phyloP scores from a whole-genome alignment of 2,888 invertebrate genomes.

The Eupelmus urozonus region DNA sequence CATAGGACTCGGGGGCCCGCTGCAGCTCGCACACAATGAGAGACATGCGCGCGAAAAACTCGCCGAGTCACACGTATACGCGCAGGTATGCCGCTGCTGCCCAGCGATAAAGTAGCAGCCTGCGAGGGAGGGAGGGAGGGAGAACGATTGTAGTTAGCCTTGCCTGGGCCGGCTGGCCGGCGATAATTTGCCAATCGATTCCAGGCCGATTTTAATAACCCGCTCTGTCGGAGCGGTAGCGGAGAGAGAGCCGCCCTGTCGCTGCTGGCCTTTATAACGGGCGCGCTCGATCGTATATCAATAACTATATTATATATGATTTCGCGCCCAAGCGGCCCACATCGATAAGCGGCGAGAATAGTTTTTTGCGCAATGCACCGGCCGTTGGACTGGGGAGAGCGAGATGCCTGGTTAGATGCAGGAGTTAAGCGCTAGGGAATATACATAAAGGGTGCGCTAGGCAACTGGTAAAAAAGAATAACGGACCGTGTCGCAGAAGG shows the following conservation, averaged over 20 bases:
- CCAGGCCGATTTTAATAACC: conserved; percentile 58
- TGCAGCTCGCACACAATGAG: neutral
- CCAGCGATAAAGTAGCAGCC: conserved; percentile 38
- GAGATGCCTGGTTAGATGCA: conserved; percentile 1
- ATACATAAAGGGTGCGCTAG: too few relatives aligned
- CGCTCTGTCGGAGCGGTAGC: neutral
- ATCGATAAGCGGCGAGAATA: conserved; percentile 47
- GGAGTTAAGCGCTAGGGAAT: neutral
- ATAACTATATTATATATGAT: conserved; percentile 56
- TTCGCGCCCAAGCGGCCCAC: conserved; percentile 11
- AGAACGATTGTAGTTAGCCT: conserved; percentile 59
- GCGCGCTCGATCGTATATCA: conserved; percentile 52
- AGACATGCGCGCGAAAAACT: neutral
- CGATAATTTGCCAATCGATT: conserved; percentile 58
- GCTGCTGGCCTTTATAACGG: conserved; percentile 39
- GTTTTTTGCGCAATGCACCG: conserved; percentile 32
- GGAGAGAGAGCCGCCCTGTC: conserved; percentile 1
- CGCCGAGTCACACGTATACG: conserved; percentile 22
- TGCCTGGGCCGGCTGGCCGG: conserved; percentile 20
- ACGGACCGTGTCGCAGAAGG: conserved; percentile 8
- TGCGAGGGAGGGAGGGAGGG: conserved; percentile 21
- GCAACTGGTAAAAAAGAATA: too few relatives aligned
- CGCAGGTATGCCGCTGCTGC: conserved; percentile 8
- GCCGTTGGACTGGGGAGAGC: too few relatives aligned
- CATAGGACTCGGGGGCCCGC: conserved; percentile 48